Conservation (phyloP, 2,888 invertebrate genomes). For the Melanargia galathea region DNA sequence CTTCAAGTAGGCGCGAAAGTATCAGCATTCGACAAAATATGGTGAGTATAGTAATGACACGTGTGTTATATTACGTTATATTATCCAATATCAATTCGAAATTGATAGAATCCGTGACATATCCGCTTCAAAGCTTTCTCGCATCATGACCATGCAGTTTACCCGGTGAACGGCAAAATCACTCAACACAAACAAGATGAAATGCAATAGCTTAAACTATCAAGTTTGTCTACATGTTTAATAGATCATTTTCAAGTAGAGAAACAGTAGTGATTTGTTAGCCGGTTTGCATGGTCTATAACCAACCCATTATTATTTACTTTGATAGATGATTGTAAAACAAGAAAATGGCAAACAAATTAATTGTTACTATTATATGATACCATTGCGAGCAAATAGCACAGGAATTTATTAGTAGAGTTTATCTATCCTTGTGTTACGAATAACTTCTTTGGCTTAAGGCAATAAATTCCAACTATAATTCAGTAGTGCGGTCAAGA, state of each 20-base stretch:
- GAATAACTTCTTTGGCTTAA: constrained; percentile 15
- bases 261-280: background rate
- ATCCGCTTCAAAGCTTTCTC: background rate
- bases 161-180: background rate
- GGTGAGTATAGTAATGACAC: too few relatives aligned
- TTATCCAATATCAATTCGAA: background rate
- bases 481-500: constrained; percentile 30
- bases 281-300: background rate
- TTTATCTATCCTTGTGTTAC: background rate
- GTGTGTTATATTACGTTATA: too few relatives aligned
- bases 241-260: background rate
- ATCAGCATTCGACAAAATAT: too few relatives aligned
- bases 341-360: constrained; percentile 7
- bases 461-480: constrained; percentile 22
- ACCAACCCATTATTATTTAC: background rate
- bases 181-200: background rate
- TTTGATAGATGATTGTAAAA: constrained; percentile 14
- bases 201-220: too few relatives aligned
- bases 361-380: constrained; percentile 1
- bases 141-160: background rate
- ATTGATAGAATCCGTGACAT: background rate
- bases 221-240: too few relatives aligned
- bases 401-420: background rate
- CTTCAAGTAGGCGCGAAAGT: too few relatives aligned
- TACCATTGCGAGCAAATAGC: constrained; percentile 1